Base-by-base conservation (phyloP, 2,113 vertebrate species). In the Glaucomys volans region DNA sequence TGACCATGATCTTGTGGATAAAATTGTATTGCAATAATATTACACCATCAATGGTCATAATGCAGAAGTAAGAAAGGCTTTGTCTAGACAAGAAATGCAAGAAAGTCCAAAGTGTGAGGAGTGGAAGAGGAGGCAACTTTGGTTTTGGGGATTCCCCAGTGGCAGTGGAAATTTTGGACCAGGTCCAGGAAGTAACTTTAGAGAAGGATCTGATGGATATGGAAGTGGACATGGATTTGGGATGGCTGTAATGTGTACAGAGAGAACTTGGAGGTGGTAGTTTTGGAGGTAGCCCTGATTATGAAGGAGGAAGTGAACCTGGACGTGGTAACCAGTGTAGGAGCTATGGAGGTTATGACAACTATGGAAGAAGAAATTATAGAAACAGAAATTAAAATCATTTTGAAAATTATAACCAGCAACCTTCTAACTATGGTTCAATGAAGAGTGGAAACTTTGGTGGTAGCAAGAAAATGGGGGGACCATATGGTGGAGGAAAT, bases 371-470 rank as follows among this genome's bases (percentile, higher is more conserved):
- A 59, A 20, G 8, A 59, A 59, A 26, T 59, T 59, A 59, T 26
- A 16, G 8, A 59, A 59, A 4, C 4, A 8, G 57, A 10, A 59
- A 59, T 26, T 59, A 99, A 72, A 99, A 99, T 97, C 98, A 99
- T 93, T 99, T 99, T 98, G 99, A 99, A 94, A 99, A 57, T 57
- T 57, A 22, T 57, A 57, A 57, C 18, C 54, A 22, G 54, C 99
- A 99, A 97, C 98, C 98, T 94, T 99, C 98, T 95, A 99, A 99
- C 97, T 99, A 99, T 0, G 99, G 99, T 97, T 98, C 99, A 97
- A 99, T 99, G 99, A 99, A 99, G 89, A 99, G 99, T 98, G 99
- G 99, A 97, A 99, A 99, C 95, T 99, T 99, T 98, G 98, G 99
- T 54, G 18, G 54, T 57, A 57, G 18, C 97, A 99, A 99, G 97